Percentiles rank a stretch among this genome's conserved stretches.
Conservation (phyloP, 1,140 invertebrate species). For the Brachionus koreanus region DNA sequence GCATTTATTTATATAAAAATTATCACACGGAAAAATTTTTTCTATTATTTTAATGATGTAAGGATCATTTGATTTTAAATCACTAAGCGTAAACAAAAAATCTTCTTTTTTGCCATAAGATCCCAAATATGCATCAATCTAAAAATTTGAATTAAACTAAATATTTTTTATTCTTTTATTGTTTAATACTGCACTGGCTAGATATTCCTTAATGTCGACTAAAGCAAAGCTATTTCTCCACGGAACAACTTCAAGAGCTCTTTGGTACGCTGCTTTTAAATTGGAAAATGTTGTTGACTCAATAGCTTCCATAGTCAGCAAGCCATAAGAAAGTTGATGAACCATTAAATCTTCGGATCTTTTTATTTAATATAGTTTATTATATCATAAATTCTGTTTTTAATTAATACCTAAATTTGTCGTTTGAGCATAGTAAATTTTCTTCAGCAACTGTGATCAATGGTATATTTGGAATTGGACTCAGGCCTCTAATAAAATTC, state of each 20-base stretch:
- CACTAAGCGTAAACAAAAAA: constrained; percentile 47
- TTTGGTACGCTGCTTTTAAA: constrained; percentile 46
- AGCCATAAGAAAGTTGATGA: constrained; percentile 39
- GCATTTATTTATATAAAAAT: constrained; percentile 49
- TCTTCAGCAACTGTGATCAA: constrained; percentile 16
- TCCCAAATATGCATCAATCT: constrained; percentile 48
- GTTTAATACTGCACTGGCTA: constrained; percentile 47
- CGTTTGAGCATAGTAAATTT: constrained; percentile 10
- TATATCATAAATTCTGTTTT: constrained; percentile 35
- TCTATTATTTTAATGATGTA: constrained; percentile 47
- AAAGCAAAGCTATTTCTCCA: constrained; percentile 50
- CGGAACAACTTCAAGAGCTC: constrained; percentile 46
- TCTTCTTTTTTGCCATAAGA: constrained; percentile 48
- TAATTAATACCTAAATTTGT: neutral
- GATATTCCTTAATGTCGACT: constrained; percentile 48
- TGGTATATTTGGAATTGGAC: neutral
- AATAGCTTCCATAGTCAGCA: constrained; percentile 26
- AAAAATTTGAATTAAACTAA: constrained; percentile 44
- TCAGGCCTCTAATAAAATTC: constrained; percentile 14
- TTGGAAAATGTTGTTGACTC: constrained; percentile 46
- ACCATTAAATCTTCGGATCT: constrained; percentile 12
- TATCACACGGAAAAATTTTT: constrained; percentile 49
- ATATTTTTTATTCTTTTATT: neutral
- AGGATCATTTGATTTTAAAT: constrained; percentile 49
- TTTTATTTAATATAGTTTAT: neutral